These are phyloP conservation scores for Diplodus sargus DNA, from an alignment of 2,797 vertebrate species.

Conservation along the genomic window DNA sequence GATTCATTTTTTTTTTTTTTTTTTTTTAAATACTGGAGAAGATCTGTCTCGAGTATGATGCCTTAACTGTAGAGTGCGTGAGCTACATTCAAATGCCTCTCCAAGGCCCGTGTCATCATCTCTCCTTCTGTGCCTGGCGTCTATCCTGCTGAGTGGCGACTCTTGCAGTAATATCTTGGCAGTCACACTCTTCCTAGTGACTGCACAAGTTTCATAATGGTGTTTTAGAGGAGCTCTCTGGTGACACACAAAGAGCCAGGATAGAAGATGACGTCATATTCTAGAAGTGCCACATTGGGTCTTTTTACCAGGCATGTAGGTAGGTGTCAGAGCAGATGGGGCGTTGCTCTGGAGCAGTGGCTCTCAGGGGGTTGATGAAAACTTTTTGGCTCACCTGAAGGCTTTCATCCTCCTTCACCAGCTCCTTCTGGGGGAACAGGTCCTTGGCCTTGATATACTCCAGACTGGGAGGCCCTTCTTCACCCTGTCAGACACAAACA, in stretches of 20 bases:
- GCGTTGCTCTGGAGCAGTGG: neutral
- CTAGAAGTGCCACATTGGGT: conserved; percentile 17
- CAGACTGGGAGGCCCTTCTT: conserved; percentile 99
- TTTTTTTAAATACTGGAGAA: neutral
- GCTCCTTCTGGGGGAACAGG: conserved; percentile 97
- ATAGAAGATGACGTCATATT: conserved; percentile 41
- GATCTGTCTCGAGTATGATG: neutral
- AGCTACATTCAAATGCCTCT: conserved; percentile 16
- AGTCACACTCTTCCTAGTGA: conserved; percentile 14
- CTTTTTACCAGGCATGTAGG: conserved; percentile 19
- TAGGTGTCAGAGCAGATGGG: conserved; percentile 11
- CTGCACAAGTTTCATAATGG: conserved; percentile 16
- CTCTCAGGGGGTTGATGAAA: neutral
- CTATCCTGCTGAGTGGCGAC: neutral
- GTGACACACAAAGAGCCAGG: neutral
- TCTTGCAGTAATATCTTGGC: conserved; percentile 30
- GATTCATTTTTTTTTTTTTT: conserved; percentile 9
- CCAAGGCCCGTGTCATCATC: neutral
- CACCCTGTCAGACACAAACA: conserved; percentile 88
- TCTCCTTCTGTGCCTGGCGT: conserved; percentile 5
- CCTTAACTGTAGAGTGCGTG: neutral
- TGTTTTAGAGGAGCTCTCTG: conserved; percentile 30
- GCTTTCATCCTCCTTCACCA: conserved; percentile 96
- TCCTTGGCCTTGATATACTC: conserved; percentile 99
- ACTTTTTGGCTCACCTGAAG: conserved; percentile 88